Conservation (phyloP, 2,888 invertebrate species). For the Charanyca ferruginea region DNA sequence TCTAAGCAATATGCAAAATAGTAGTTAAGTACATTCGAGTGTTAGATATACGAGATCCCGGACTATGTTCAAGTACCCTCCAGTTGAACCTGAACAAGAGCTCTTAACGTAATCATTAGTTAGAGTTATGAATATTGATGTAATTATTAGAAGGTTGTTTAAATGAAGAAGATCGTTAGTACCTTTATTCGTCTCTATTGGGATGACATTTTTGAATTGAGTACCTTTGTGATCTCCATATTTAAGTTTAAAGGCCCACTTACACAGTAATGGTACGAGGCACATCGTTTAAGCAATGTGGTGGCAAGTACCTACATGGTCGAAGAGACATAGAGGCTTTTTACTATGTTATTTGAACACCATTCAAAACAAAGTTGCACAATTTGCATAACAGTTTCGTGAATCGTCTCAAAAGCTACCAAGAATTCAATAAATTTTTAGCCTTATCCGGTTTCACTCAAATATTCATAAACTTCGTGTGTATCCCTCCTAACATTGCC, state of each 20-base stretch:
- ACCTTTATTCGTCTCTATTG: constrained; percentile 25
- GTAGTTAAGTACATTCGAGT: constrained; percentile 43
- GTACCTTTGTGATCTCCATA: constrained; percentile 15
- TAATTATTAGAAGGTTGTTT: constrained; percentile 32
- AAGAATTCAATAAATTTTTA: constrained; percentile 47
- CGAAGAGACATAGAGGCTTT: neutral
- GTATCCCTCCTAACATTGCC: constrained; percentile 42
- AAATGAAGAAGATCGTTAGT: constrained; percentile 27
- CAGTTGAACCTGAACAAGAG: constrained; percentile 34
- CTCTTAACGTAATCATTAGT: constrained; percentile 53
- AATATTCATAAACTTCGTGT: constrained; percentile 51
- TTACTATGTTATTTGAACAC: neutral
- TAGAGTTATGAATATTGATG: constrained; percentile 38
- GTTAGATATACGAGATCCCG: constrained; percentile 49
- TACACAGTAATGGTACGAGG: neutral
- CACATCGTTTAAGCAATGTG: neutral
- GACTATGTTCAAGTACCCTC: constrained; percentile 51
- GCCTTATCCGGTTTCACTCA: constrained; percentile 32
- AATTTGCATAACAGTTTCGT: constrained; percentile 43
- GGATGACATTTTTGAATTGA: constrained; percentile 34
- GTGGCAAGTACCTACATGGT: too few relatives aligned
- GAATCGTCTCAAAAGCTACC: constrained; percentile 45
- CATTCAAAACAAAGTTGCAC: constrained; percentile 14
- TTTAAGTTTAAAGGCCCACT: constrained; percentile 14
- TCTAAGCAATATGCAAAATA: constrained; percentile 55